Evolutionary conservation across 1,140 invertebrate species (phyloP).

Genomic region (Drosophila insularis): DNA sequence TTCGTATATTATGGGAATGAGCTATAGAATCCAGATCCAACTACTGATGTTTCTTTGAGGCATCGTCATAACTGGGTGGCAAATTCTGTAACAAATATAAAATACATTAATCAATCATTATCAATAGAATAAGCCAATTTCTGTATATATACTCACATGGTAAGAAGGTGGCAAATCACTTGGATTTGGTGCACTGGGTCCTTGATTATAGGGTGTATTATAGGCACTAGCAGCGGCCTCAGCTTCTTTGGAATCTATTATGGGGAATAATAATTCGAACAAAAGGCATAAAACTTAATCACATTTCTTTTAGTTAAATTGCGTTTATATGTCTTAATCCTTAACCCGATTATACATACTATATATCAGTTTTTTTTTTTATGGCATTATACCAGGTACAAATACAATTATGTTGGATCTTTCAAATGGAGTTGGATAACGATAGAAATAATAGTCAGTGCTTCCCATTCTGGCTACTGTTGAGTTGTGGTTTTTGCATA

Average conservation of each 20-base stretch:
- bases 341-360: not conserved
- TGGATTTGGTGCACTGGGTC: conserved; percentile 82
- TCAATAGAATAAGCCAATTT: not conserved
- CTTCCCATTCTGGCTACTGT: conserved; percentile 69
- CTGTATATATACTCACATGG: conserved; percentile 86
- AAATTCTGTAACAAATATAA: conserved; percentile 85
- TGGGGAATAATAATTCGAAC: not conserved
- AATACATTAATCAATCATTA: not conserved
- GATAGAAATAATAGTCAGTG: conserved; percentile 79
- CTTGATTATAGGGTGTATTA: conserved; percentile 84
- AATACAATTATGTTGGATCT: conserved; percentile 65
- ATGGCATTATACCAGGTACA: conserved; percentile 66
- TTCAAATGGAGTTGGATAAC: conserved; percentile 52
- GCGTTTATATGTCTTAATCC: not conserved
- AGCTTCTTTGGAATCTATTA: conserved; percentile 91
- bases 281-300: not conserved
- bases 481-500: conserved; percentile 46
- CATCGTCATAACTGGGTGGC: conserved; percentile 88
- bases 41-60: conserved; percentile 84
- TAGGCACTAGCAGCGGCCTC: conserved; percentile 94
- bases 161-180: conserved; percentile 93
- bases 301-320: not conserved
- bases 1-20: conserved; percentile 11
- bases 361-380: conserved; percentile 28
- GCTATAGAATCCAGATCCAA: not conserved